These are phyloP conservation scores for Biston stratarius DNA, from an alignment of 2,888 invertebrate genomes.

Conservation along the genomic window DNA sequence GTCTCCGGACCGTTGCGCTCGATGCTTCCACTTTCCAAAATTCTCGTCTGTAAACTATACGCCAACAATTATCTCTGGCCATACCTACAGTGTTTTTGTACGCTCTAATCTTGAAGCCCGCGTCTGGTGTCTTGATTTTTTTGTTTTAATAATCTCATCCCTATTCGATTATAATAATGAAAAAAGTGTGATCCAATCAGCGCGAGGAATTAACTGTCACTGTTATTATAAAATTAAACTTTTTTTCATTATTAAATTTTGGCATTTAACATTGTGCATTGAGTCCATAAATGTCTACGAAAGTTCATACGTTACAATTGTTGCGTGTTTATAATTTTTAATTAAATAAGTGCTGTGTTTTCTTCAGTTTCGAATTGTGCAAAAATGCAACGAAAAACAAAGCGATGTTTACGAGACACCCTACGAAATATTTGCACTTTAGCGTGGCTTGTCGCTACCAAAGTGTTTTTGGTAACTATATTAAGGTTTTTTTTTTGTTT, in stretches of 20 bases:
- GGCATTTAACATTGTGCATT: conserved; percentile 5
- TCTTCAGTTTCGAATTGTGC: conserved; percentile 28
- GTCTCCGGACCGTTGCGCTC: conserved; percentile 73
- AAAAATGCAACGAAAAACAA: conserved; percentile 37
- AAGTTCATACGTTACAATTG: not conserved
- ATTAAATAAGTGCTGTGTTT: conserved; percentile 13
- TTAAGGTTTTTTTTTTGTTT: not conserved
- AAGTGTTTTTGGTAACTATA: conserved; percentile 75
- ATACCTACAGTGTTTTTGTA: conserved; percentile 60
- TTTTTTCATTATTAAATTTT: not conserved
- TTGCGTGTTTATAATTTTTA: not conserved
- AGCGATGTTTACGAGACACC: conserved; percentile 30
- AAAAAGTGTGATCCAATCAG: not conserved
- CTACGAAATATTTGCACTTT: conserved; percentile 70
- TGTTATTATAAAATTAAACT: not conserved
- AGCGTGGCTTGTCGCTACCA: conserved; percentile 76
- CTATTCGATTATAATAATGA: not conserved
- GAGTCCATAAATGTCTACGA: not conserved
- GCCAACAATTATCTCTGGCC: conserved; percentile 53
- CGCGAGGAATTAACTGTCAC: conserved; percentile 2
- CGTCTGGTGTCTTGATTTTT: conserved; percentile 4
- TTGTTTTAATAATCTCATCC: not conserved
- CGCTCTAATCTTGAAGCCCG: conserved; percentile 29
- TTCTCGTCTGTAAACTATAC: conserved; percentile 66
- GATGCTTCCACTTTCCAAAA: conserved; percentile 80